A percentile compares a stretch with the other conserved stretches of the same genome.
Conservation (phyloP, 2,113 vertebrate species). For the Verasper variegatus region DNA sequence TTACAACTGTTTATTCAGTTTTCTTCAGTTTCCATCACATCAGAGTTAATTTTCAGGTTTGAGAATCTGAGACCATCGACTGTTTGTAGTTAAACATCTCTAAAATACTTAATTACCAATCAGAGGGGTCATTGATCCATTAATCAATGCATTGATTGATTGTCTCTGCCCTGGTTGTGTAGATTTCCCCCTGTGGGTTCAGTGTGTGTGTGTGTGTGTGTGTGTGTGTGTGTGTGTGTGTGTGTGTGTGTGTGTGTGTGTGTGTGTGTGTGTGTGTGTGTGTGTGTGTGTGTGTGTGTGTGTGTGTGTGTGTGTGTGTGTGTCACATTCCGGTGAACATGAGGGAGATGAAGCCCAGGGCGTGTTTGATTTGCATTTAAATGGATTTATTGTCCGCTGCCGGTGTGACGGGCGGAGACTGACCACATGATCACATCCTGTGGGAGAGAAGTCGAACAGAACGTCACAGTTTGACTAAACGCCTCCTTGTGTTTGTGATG, state of each 20-base stretch:
- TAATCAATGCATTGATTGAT: slow-evolving; percentile 23
- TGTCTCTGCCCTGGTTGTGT: background rate
- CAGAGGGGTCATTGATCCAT: background rate
- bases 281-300: background rate
- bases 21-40: background rate
- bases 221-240: background rate
- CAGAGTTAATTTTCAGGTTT: background rate
- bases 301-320: background rate
- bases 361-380: slow-evolving; percentile 80
- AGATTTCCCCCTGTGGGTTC: too few relatives aligned
- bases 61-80: background rate
- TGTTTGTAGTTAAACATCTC: background rate
- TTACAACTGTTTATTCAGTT: too few relatives aligned
- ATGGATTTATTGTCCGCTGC: slow-evolving; percentile 75
- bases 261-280: background rate
- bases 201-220: background rate
- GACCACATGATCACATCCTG: slow-evolving; percentile 55
- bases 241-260: background rate
- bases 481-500: too few relatives aligned
- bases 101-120: slow-evolving; percentile 12
- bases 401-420: slow-evolving; percentile 54
- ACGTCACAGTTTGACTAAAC: too few relatives aligned
- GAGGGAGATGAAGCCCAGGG: slow-evolving; percentile 52
- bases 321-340: slow-evolving; percentile 63
- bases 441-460: background rate